Conservation (phyloP, 2,113 vertebrate species). For the Prionailurus bengalensis region DNA sequence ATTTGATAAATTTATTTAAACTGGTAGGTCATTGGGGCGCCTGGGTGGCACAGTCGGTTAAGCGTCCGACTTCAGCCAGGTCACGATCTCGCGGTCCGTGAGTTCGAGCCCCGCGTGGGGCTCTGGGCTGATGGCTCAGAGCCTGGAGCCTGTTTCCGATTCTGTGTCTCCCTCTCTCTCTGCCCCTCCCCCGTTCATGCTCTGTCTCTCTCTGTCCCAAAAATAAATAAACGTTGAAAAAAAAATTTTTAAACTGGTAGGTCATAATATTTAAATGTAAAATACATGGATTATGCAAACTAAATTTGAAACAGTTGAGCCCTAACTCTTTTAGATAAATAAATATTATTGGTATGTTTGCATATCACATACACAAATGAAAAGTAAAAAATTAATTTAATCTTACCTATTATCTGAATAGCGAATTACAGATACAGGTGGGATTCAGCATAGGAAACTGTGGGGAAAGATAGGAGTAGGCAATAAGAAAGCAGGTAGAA, state of each 20-base stretch:
- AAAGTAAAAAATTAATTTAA: slow-evolving; percentile 18
- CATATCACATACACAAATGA: neutral
- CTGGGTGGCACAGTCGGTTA: too few species aligned
- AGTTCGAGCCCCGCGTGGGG: too few species aligned
- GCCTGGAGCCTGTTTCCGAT: too few species aligned
- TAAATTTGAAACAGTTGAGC: neutral
- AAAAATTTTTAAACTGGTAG: neutral
- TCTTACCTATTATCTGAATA: neutral
- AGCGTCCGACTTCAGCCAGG: too few species aligned
- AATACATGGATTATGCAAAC: neutral
- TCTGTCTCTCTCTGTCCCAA: too few species aligned
- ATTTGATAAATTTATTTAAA: neutral
- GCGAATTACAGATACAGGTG: neutral
- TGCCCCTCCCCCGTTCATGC: too few species aligned
- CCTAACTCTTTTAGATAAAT: neutral
- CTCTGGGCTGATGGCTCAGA: too few species aligned
- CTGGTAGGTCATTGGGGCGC: neutral
- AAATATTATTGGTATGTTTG: neutral
- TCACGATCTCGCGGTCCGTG: too few species aligned
- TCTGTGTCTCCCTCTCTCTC: too few species aligned
- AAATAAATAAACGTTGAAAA: too few species aligned
- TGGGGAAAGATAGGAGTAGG: neutral
- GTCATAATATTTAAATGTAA: neutral
- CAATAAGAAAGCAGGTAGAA: neutral
- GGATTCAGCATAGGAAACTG: neutral